Percentiles rank a stretch among this genome's conserved stretches.
These are phyloP conservation scores for Caenorhabditis imperialis DNA, from an alignment of 2,888 invertebrate genomes.

Conservation along the genomic window DNA sequence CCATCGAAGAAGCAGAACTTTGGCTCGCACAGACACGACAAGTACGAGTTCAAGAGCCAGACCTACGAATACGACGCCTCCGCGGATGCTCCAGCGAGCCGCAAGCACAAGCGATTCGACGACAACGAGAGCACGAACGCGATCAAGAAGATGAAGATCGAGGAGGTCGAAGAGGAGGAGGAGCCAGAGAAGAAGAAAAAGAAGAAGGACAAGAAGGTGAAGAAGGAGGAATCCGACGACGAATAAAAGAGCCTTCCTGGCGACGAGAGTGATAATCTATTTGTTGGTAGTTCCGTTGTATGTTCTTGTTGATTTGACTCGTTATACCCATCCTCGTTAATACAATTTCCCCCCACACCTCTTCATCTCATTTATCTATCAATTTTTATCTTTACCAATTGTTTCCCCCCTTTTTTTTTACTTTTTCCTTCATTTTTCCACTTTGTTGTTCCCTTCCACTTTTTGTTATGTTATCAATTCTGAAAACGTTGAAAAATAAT, in stretches of 20 bases:
- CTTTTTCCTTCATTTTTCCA: neutral
- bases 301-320: constrained; percentile 59
- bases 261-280: constrained; percentile 53
- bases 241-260: constrained; percentile 13
- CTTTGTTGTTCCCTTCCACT: constrained; percentile 42
- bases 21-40: constrained; percentile 92
- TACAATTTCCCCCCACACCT: constrained; percentile 1
- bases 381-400: constrained; percentile 43
- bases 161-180: constrained; percentile 42
- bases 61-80: constrained; percentile 73
- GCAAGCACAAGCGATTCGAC: constrained; percentile 55
- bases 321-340: constrained; percentile 19
- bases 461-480: constrained; percentile 41
- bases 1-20: constrained; percentile 78
- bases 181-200: constrained; percentile 56
- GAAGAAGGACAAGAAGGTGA: constrained; percentile 56
- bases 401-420: constrained; percentile 16
- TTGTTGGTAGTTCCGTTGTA: constrained; percentile 45
- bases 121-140: constrained; percentile 56
- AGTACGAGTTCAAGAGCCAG: constrained; percentile 86
- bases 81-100: constrained; percentile 63
- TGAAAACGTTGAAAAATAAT: constrained; percentile 23
- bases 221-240: constrained; percentile 55
- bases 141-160: constrained; percentile 66
- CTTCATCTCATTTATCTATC: too few relatives aligned